Conservation (phyloP, 2,113 vertebrate genomes). For the Pimephales promelas region DNA sequence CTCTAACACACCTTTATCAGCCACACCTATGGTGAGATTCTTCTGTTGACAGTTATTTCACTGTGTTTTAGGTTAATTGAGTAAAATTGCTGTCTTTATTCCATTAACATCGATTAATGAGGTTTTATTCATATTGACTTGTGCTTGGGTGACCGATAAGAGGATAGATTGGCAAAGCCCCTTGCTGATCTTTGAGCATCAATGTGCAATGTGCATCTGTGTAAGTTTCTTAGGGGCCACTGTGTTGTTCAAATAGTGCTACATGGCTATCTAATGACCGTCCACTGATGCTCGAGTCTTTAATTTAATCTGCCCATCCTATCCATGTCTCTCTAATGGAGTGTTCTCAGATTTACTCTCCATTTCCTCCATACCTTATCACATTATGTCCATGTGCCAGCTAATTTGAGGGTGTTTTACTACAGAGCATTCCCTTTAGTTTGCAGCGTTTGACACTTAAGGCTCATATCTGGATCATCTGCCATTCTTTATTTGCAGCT, state of each 20-base stretch:
- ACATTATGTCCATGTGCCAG: neutral
- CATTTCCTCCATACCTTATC: neutral
- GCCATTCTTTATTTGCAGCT: neutral
- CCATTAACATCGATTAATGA: neutral
- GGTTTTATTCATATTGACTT: constrained; percentile 11
- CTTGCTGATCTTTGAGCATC: constrained; percentile 45
- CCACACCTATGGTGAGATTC: neutral
- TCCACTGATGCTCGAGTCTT: neutral
- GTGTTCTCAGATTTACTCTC: constrained; percentile 25
- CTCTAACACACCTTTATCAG: constrained; percentile 6
- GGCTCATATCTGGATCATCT: neutral
- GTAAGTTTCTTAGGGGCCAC: neutral
- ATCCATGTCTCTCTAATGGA: constrained; percentile 1
- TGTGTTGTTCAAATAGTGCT: neutral
- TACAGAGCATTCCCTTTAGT: neutral
- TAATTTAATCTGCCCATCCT: constrained; percentile 4
- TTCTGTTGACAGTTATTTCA: neutral
- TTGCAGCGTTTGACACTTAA: neutral
- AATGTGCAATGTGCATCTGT: too few species aligned
- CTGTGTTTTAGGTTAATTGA: neutral
- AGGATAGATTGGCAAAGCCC: constrained; percentile 26
- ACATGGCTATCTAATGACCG: constrained; percentile 12
- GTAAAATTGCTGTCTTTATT: neutral
- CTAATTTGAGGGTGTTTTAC: neutral
- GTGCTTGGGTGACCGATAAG: constrained; percentile 6